Evolutionary conservation across 1,140 invertebrate genomes (phyloP).

Genomic region (Chrysopa pallens): DNA sequence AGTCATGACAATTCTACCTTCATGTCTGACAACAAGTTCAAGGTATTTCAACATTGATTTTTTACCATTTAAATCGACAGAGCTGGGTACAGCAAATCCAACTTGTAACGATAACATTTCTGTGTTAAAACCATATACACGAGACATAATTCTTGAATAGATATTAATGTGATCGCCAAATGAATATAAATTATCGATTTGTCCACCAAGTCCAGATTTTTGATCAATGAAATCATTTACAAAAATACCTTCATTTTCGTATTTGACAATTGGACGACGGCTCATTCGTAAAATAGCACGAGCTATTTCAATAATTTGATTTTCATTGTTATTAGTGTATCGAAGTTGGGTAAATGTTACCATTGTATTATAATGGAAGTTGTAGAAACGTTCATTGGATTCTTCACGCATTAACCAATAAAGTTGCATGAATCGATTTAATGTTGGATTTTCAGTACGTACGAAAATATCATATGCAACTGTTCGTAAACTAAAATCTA

Average conservation of each 20-base stretch:
- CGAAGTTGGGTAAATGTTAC: constrained; percentile 18
- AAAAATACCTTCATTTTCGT: constrained; percentile 1
- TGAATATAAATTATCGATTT: no score
- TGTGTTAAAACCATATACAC: no score
- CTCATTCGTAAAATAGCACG: constrained; percentile 8
- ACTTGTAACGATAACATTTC: no score
- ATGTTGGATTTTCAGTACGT: constrained; percentile 17
- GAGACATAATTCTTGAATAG: no score
- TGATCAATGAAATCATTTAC: not conserved
- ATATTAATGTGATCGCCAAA: no score
- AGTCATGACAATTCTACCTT: no score
- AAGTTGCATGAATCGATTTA: constrained; percentile 19
- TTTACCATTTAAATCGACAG: no score
- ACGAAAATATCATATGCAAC: constrained; percentile 19
- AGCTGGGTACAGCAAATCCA: no score
- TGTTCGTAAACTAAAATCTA: constrained; percentile 18
- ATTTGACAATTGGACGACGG: constrained; percentile 3
- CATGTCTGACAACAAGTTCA: no score
- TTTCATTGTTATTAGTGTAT: constrained; percentile 19
- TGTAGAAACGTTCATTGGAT: constrained; percentile 21
- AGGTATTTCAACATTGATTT: no score
- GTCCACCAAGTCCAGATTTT: not conserved
- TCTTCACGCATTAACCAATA: constrained; percentile 24
- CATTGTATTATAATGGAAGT: constrained; percentile 23
- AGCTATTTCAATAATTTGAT: constrained; percentile 10